These are phyloP conservation scores for Acrobasis suavella DNA, from an alignment of 2,888 invertebrate genomes.

Conservation along the genomic window DNA sequence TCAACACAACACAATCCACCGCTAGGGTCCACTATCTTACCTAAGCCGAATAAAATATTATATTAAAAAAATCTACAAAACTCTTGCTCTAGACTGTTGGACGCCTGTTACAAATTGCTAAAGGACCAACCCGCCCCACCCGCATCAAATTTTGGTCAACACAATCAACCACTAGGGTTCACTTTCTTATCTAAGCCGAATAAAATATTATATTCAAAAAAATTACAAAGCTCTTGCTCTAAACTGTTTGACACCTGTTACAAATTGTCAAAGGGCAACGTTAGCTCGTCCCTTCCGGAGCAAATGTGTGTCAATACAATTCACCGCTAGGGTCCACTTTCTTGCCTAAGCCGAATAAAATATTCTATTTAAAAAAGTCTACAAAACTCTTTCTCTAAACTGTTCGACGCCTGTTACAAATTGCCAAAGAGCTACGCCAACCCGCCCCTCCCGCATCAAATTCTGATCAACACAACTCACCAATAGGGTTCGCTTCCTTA, in stretches of 20 bases:
- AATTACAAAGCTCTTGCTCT: neutral
- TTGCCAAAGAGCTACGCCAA: neutral
- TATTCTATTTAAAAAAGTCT: too few species aligned
- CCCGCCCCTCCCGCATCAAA: slow-evolving; percentile 5
- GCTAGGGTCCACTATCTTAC: neutral
- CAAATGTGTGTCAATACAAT: slow-evolving; percentile 17
- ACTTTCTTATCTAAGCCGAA: neutral
- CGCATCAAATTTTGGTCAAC: slow-evolving; percentile 11
- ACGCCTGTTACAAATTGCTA: neutral
- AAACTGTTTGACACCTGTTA: neutral
- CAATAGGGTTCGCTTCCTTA: slow-evolving; percentile 4
- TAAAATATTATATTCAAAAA: too few species aligned
- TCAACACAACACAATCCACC: too few species aligned
- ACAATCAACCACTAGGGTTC: neutral
- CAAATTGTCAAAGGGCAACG: neutral
- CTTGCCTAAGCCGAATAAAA: too few species aligned
- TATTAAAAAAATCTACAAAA: neutral
- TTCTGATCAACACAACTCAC: slow-evolving; percentile 7
- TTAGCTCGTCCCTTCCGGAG: neutral
- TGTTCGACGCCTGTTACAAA: neutral
- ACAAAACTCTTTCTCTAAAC: too few species aligned
- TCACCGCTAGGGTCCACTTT: slow-evolving; percentile 11
- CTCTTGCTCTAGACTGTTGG: neutral
- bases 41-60: too few species aligned
- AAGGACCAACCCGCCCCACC: neutral